Base-by-base conservation (phyloP, 2,113 vertebrate species). In the Fregata magnificens region DNA sequence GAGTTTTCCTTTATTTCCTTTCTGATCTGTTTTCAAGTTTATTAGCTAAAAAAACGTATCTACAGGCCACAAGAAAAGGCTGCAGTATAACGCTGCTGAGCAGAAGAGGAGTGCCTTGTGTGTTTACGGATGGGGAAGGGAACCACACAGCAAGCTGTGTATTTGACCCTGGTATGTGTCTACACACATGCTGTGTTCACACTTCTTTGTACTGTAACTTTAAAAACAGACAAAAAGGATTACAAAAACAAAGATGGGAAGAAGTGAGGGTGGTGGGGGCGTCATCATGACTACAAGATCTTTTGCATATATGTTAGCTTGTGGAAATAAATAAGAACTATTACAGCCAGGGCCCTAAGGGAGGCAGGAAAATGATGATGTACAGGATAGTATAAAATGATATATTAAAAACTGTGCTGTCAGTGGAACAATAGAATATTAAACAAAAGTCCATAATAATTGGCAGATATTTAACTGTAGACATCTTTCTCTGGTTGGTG, bases 241-340 rank as follows among this genome's bases (percentile, higher is more conserved):
- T 90, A 76, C 26, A 86, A 77, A 93, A 86, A 80, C 63, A 85
- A 91, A 93, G 86, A 94, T 61, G 73, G 31, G 47, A 86, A 77
- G 62, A 83, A 42, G 61, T 95, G 72, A 95, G 49, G 52, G 58
- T 88, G 47, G n/a, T 69, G 62, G 56, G 50, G 81, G 65, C 10
- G 12, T 82, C 67, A 93, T 79, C 67, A 16, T 67, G 71, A 91
- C 90, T 92, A 72, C 70, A 90, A 73, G 58, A 83, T 96, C 67
- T 96, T 95, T 96, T 94, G 90, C 93, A 92, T 96, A 72, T 90
- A 91, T 91, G 82, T 88, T 94, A 90, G 84, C 74, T 92, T 95
- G 94, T 95, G 93, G 84, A 97, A 96, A 97, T 96, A 97, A 97
- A 97, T 96, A 97, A 96, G 82, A 90, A 95, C 84, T 90, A 80